A percentile compares a stretch with the other conserved stretches of the same genome.
Conservation (phyloP, 2,113 vertebrate genomes). For the human region DNA sequence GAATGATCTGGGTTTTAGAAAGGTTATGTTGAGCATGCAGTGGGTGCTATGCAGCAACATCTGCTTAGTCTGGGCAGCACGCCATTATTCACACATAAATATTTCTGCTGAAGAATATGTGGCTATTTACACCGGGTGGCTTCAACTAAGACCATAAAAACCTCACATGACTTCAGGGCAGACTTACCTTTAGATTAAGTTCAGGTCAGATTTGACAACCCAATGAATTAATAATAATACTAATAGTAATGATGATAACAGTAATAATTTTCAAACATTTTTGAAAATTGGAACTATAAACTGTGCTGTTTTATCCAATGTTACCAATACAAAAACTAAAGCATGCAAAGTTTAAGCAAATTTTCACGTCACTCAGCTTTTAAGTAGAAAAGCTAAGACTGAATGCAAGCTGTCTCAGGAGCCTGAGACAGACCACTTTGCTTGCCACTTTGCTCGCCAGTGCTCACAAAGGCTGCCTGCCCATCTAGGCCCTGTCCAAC, state of each 20-base stretch:
- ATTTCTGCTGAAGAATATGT: not conserved
- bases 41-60: not conserved
- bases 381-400: not conserved
- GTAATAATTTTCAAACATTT: not conserved
- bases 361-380: not conserved
- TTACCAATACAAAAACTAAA: not conserved
- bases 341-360: not conserved
- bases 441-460: too few species aligned
- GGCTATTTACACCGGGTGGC: not conserved
- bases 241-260: not conserved
- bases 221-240: not conserved
- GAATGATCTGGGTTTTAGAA: not conserved
- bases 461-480: too few species aligned
- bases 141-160: not conserved
- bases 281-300: not conserved
- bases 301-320: not conserved
- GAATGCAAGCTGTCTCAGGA: not conserved
- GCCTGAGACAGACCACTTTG: too few species aligned
- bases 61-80: too few species aligned
- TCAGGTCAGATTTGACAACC: not conserved
- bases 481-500: not conserved
- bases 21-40: not conserved
- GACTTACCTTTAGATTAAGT: not conserved
- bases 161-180: not conserved
- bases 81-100: not conserved